Percentiles rank a stretch among this genome's conserved stretches.
These are phyloP conservation scores for Drosophila albomicans DNA, from an alignment of 1,140 invertebrate genomes.

Conservation along the genomic window DNA sequence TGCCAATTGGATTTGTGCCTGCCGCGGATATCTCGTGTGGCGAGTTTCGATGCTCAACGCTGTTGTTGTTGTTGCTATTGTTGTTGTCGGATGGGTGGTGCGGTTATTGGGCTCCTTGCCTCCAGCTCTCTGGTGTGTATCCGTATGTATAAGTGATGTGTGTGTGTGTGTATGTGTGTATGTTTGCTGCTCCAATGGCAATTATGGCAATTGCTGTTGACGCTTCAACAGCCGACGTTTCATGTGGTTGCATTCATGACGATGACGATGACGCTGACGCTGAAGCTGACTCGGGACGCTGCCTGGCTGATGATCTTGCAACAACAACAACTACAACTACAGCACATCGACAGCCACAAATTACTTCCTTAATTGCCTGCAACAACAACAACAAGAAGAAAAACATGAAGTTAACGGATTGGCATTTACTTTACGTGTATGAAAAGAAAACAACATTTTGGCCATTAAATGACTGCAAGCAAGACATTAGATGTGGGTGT, in stretches of 20 bases:
- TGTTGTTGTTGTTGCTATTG: constrained; percentile 6
- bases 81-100: constrained; percentile 29
- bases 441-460: constrained; percentile 41
- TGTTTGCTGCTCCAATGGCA: constrained; percentile 69
- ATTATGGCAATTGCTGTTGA: constrained; percentile 82
- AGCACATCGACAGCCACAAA: constrained; percentile 62
- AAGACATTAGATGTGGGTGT: constrained; percentile 51
- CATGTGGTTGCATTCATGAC: constrained; percentile 71
- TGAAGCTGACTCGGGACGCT: constrained; percentile 48
- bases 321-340: constrained; percentile 38
- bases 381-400: constrained; percentile 41
- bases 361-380: constrained; percentile 82
- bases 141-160: not conserved
- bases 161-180: constrained; percentile 9
- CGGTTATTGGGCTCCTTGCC: constrained; percentile 77
- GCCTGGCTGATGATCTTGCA: constrained; percentile 56
- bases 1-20: constrained; percentile 68
- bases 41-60: constrained; percentile 54
- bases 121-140: constrained; percentile 27
- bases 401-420: constrained; percentile 44
- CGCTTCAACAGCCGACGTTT: constrained; percentile 76
- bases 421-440: constrained; percentile 26
- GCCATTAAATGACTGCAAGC: constrained; percentile 38
- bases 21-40: constrained; percentile 81
- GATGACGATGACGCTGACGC: constrained; percentile 36